phyloP scores from a whole-genome alignment of 2,888 invertebrate species.

The Trissoscelio sp. region DNA sequence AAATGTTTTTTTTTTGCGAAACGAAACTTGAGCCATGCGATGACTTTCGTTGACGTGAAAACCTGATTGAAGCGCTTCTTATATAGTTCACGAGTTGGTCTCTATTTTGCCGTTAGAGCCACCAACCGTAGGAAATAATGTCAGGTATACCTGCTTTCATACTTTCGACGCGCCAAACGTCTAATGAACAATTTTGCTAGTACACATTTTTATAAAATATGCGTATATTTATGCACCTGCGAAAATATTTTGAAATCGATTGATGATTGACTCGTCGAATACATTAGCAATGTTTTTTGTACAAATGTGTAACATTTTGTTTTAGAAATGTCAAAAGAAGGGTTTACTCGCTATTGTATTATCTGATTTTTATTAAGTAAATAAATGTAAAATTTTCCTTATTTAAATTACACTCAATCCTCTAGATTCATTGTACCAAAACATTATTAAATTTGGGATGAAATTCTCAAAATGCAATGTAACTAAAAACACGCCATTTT shows the following conservation, averaged over 20 bases:
- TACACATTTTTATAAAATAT: not conserved
- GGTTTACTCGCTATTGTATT: slow-evolving; percentile 10
- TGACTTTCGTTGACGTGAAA: slow-evolving; percentile 28
- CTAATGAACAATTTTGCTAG: too few species aligned
- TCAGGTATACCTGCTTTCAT: slow-evolving; percentile 71
- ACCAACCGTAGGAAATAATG: slow-evolving; percentile 73
- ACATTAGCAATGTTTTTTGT: not conserved
- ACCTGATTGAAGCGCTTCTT: slow-evolving; percentile 45
- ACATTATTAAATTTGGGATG: too few species aligned
- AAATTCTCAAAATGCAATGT: too few species aligned
- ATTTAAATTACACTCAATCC: too few species aligned
- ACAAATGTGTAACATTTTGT: slow-evolving; percentile 27
- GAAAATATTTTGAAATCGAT: too few species aligned
- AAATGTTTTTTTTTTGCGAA: slow-evolving; percentile 17
- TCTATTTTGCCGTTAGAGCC: slow-evolving; percentile 76
- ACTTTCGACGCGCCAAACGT: slow-evolving; percentile 73
- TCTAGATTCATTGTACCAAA: too few species aligned
- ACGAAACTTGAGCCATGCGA: slow-evolving; percentile 15
- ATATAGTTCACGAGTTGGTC: slow-evolving; percentile 77
- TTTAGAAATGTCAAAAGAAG: slow-evolving; percentile 29
- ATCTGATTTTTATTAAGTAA: not conserved
- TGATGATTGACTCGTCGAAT: not conserved
- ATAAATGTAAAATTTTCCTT: too few species aligned
- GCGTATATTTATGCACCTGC: too few species aligned
- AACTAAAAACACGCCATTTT: too few species aligned